These are phyloP conservation scores for Terrapene triunguis DNA, from an alignment of 2,113 vertebrate genomes.

Conservation along the genomic window DNA sequence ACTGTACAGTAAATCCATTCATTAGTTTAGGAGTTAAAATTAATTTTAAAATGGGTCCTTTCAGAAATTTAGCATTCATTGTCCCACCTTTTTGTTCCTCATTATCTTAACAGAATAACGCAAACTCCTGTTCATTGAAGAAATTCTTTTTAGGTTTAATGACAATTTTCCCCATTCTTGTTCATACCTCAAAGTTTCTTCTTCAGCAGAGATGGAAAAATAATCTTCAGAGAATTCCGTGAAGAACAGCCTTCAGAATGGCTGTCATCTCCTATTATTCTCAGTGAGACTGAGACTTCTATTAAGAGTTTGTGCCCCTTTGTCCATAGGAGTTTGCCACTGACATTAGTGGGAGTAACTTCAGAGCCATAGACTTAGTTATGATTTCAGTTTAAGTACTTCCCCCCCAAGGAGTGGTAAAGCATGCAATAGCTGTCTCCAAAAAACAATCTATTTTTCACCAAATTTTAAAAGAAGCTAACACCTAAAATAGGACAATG, in stretches of 20 bases:
- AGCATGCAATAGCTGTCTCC: neutral
- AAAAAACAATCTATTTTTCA: neutral
- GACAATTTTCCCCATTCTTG: neutral
- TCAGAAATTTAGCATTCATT: neutral
- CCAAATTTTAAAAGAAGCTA: no score
- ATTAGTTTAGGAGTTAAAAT: neutral
- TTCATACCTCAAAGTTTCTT: neutral
- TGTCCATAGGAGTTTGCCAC: no score
- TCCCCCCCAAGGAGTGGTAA: neutral
- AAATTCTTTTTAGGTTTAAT: neutral
- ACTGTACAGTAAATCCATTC: no score
- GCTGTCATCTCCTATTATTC: neutral
- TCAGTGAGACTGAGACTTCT: neutral
- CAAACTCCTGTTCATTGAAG: neutral
- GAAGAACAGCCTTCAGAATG: neutral
- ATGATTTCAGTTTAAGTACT: neutral
- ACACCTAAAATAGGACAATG: neutral
- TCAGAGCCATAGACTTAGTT: neutral
- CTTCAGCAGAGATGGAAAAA: neutral
- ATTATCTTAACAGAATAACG: neutral
- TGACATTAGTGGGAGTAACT: neutral
- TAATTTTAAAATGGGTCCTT: neutral
- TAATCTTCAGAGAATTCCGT: neutral
- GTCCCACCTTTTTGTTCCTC: neutral
- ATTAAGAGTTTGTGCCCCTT: no score